Conservation (phyloP, 2,113 vertebrate species). For the Solenodon paradoxus region DNA sequence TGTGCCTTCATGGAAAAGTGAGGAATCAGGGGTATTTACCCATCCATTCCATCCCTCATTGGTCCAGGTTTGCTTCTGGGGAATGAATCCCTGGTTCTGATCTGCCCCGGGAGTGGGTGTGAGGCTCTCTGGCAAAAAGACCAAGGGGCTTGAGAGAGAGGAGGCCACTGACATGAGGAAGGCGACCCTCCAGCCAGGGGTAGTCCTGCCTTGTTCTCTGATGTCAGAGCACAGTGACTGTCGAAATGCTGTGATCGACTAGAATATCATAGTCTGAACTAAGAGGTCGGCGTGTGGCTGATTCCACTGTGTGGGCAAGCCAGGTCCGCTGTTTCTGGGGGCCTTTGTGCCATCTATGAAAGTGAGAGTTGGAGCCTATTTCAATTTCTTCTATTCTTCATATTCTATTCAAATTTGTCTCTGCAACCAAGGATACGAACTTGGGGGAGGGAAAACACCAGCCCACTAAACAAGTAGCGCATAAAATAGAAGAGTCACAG, state of each 20-base stretch:
- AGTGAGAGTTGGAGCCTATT: neutral
- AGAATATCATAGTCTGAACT: neutral
- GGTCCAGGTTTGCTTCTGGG: neutral
- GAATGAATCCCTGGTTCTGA: neutral
- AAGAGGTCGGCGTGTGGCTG: neutral
- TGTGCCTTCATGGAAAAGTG: neutral
- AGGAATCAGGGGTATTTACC: neutral
- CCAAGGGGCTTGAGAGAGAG: neutral
- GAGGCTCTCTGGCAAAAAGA: neutral
- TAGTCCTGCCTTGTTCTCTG: neutral
- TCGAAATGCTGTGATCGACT: neutral
- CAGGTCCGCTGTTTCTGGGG: neutral
- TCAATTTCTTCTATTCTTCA: neutral
- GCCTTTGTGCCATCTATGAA: neutral
- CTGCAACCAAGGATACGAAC: slow-evolving; percentile 53
- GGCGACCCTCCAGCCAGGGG: neutral
- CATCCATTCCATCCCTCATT: neutral
- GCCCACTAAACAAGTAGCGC: slow-evolving; percentile 60
- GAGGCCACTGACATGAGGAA: neutral
- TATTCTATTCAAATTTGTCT: slow-evolving; percentile 48
- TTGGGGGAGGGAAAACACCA: slow-evolving; percentile 56
- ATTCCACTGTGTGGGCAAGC: neutral
- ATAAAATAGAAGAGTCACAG: slow-evolving; percentile 73
- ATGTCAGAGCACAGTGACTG: neutral
- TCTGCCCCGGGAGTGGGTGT: neutral